Base-by-base conservation (phyloP, 2,888 invertebrate genomes). In the Epinotia ramella region DNA sequence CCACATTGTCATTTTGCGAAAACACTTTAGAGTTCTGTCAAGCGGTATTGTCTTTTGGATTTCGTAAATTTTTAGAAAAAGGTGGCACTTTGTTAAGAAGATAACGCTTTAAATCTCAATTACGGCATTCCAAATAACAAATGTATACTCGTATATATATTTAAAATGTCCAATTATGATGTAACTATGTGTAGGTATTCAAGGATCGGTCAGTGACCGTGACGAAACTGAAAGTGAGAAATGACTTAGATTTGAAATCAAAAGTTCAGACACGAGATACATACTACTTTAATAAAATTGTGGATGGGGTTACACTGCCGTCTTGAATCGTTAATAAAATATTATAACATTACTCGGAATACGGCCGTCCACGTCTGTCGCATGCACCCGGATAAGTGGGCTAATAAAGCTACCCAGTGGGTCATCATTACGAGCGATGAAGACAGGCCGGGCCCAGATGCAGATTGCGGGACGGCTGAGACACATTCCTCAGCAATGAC, bases 181-280 rank as follows among this genome's bases (percentile, higher is more conserved):
- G 3, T 33, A 67, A 18, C n/a, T n/a, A n/a, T n/a, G n/a, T n/a
- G n/a, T n/a, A n/a, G n/a, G 6, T 3, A 28, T 56, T 56, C 18
- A 67, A 67, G 56, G 56, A 56, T 56, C 18, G 56, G 56, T 67
- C 33, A 67, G 56, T 67, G 67, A 20, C 18, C 67, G 56, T 67
- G 56, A 67, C 56, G 67, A 40, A 67, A 40, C 18, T n/a, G 40
- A 67, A 67, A 67, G 40, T 67, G 40, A 67, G 56, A 56, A 56
- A 56, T 53, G 28, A n/a, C 6, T 53, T 24, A 12, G 53, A 53
- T 66, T 0, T 9, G n/a, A 53, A 66, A 53, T 66, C n/a, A 53
- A 66, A 66, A 66, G 18, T 53, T 28, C 46, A 46, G 24, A 4
- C 16, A 16, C n/a, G 24, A 33, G 11, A n/a, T 49, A 49, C 49